phyloP scores from a whole-genome alignment of 2,797 vertebrate genomes.

The Dallia pectoralis region DNA sequence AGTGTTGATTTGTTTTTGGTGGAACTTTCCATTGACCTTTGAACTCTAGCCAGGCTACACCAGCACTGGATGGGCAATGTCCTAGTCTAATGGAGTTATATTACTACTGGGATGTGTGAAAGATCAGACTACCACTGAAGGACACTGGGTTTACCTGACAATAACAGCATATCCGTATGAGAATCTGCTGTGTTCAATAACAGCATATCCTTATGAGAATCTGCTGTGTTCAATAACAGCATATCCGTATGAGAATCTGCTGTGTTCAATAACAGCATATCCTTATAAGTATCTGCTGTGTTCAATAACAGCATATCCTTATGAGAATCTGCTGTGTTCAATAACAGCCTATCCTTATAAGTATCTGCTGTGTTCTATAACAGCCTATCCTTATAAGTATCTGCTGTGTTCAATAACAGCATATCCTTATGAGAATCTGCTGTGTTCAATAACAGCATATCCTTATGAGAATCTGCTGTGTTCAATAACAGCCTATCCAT shows the following conservation, averaged over 20 bases:
- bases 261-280: conserved; percentile 9
- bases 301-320: conserved; percentile 19
- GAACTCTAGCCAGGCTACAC: background rate
- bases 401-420: conserved; percentile 19
- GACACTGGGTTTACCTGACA: background rate
- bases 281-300: conserved; percentile 35
- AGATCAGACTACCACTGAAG: too few relatives aligned
- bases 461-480: conserved; percentile 35
- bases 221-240: conserved; percentile 19
- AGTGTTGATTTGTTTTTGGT: conserved; percentile 9
- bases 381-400: conserved; percentile 28
- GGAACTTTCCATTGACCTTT: conserved; percentile 41
- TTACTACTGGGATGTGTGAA: background rate
- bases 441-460: conserved; percentile 9
- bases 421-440: conserved; percentile 34
- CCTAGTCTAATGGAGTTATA: background rate
- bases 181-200: conserved; percentile 21
- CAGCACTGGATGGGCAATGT: background rate
- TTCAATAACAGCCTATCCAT: conserved; percentile 20
- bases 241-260: conserved; percentile 34
- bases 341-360: conserved; percentile 25
- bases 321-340: conserved; percentile 28
- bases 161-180: conserved; percentile 25
- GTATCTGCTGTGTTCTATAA: conserved; percentile 22
- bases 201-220: conserved; percentile 27